Base-by-base conservation (phyloP, 1,140 invertebrate species). In the Drosophila bocqueti region DNA sequence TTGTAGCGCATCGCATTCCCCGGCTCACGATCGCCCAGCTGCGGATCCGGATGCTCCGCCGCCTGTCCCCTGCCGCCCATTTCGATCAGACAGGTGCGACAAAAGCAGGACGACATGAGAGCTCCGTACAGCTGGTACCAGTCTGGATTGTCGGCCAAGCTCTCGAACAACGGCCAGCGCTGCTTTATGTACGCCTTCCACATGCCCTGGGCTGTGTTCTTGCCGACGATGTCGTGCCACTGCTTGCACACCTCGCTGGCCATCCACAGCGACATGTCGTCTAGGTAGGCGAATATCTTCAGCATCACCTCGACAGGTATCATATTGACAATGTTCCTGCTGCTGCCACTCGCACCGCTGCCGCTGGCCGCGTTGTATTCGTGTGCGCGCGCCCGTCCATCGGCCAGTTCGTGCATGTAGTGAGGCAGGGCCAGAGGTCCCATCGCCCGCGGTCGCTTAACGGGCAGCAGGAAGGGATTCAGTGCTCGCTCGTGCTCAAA, bases 261-360 rank as follows among this genome's bases (percentile, higher is more conserved):
- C 93, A 96, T 96, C 96, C 97, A 97, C 69, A 98, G 93, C 6
- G 97, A 98, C 72, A 99, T 95, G 92, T 98, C 97, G 91, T 99
- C 98, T 79, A 99, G 93, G 92, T 98, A 97, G 26, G 96, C 96
- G 93, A 99, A 98, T 66, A 98, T 97, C 49, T 96, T 95, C 13
- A 98, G 94, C 79, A 98, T 94, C 61, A 99, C 97, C 96, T 94
- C 68, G 93, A 94, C 82, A 66, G 92, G 92, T 78, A 93, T 85
- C 3, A 75, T 66, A 47, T 47, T 54, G 29, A 67, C 75, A 31
- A 79, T 81, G 64, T 60, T 76, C 18, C 73, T 81, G 15, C 43
- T 73, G 26, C 52, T 69, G 50, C 63, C 78, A 59, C 42, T 55
- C 18, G 45, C 60, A 4, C 52, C 49, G 9, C 47, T 46, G 10